Evolutionary conservation across 2,888 invertebrate species (phyloP).

Genomic region (Galeopsomyia nigrocyanea): DNA sequence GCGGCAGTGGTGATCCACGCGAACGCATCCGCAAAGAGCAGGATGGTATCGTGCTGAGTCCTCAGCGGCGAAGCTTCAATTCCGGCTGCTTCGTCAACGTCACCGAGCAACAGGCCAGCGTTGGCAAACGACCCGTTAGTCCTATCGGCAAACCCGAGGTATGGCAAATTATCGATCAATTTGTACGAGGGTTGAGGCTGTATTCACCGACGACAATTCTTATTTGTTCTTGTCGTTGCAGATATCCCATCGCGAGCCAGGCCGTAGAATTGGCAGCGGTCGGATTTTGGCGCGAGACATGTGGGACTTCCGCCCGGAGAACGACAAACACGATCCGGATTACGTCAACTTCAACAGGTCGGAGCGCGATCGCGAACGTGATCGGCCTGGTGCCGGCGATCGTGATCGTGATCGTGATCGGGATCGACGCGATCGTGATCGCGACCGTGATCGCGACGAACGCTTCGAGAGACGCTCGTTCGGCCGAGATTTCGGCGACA

Average conservation of each 20-base stretch:
- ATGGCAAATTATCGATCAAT: conserved; percentile 13
- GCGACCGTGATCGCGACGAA: conserved; percentile 68
- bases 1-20: conserved; percentile 77
- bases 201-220: not conserved
- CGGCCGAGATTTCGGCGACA: conserved; percentile 71
- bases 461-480: conserved; percentile 71
- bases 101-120: conserved; percentile 52
- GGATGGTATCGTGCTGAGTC: conserved; percentile 87
- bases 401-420: conserved; percentile 69
- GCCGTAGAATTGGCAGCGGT: conserved; percentile 86
- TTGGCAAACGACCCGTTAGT: conserved; percentile 65
- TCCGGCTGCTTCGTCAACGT: conserved; percentile 84
- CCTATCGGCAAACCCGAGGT: conserved; percentile 67
- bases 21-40: conserved; percentile 86
- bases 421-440: conserved; percentile 59
- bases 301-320: conserved; percentile 71
- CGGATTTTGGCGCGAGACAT: conserved; percentile 81
- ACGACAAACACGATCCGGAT: conserved; percentile 64
- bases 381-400: conserved; percentile 65
- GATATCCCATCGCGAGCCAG: conserved; percentile 67
- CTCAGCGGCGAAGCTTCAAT: conserved; percentile 88
- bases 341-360: conserved; percentile 61
- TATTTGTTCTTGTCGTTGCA: conserved; percentile 36
- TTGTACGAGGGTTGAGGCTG: too few species aligned
- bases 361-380: conserved; percentile 61